Percentiles rank a stretch among this genome's conserved stretches.
phyloP scores from a whole-genome alignment of 2,797 vertebrate species.

The Simalia tracyae region DNA sequence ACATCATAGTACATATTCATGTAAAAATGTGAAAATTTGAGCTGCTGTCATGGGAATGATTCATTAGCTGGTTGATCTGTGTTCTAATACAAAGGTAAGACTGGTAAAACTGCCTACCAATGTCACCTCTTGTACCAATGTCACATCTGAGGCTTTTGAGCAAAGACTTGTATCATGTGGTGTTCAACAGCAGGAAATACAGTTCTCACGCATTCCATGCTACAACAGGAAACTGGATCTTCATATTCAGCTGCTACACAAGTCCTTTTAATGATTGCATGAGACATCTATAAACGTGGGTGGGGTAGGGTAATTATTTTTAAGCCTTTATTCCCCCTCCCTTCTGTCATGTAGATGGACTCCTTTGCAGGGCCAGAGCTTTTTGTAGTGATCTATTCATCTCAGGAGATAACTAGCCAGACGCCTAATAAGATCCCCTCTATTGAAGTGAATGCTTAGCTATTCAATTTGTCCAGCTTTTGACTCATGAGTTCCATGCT shows the following conservation, averaged over 20 bases:
- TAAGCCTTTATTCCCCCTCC: conserved; percentile 35
- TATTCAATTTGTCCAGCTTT: conserved; percentile 53
- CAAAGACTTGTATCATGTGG: neutral
- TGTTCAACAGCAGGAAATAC: neutral
- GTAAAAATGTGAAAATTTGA: neutral
- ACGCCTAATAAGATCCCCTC: conserved; percentile 57
- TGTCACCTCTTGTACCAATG: neutral
- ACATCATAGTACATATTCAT: neutral
- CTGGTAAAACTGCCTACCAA: neutral
- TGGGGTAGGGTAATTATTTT: conserved; percentile 30
- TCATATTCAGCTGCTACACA: neutral
- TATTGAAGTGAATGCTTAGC: conserved; percentile 54
- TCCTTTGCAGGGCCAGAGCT: conserved; percentile 50
- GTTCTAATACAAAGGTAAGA: neutral
- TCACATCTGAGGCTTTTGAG: neutral
- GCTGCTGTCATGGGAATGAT: too few relatives aligned
- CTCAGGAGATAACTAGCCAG: conserved; percentile 56
- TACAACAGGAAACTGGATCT: neutral
- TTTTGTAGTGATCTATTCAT: conserved; percentile 48
- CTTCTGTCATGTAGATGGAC: conserved; percentile 35
- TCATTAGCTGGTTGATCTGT: neutral
- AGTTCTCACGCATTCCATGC: neutral
- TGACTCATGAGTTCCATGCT: conserved; percentile 41
- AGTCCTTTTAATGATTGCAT: neutral
- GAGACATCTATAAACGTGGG: conserved; percentile 23